These are phyloP conservation scores for Tangara arthus DNA, from an alignment of 2,797 vertebrate species.

Conservation along the genomic window DNA sequence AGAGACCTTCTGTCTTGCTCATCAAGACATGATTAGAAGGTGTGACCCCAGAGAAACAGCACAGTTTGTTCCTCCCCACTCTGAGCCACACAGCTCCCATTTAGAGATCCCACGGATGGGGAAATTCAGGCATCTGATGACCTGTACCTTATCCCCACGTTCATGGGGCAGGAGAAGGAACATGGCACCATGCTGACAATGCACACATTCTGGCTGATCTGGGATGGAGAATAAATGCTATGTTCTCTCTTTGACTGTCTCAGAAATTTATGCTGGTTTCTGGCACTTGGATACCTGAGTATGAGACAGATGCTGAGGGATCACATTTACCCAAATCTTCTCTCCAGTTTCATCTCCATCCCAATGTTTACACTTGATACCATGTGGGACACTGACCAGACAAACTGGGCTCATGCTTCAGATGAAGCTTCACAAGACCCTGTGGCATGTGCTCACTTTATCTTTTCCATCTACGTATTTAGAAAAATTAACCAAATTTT, in stretches of 20 bases:
- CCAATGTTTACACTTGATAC: fast-evolving
- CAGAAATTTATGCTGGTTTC: background rate
- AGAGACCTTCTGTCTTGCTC: background rate
- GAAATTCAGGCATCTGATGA: background rate
- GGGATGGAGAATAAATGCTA: background rate
- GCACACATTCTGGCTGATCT: background rate
- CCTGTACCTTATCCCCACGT: fast-evolving
- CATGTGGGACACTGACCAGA: background rate
- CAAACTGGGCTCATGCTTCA: background rate
- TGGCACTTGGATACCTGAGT: background rate
- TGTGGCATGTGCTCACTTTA: fast-evolving
- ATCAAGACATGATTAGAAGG: background rate
- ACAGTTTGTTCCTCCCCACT: background rate
- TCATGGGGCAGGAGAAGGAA: background rate
- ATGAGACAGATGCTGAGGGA: background rate
- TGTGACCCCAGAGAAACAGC: background rate
- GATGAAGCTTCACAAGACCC: background rate
- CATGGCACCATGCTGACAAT: fast-evolving
- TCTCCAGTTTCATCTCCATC: background rate
- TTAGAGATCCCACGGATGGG: background rate
- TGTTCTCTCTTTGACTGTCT: background rate
- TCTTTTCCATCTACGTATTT: background rate
- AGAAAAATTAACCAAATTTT: background rate
- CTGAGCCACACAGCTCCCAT: fast-evolving
- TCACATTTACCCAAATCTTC: background rate